Percentiles rank a stretch among this genome's conserved stretches.
Conservation (phyloP, 2,888 invertebrate species). For the Scaeva pyrastri region DNA sequence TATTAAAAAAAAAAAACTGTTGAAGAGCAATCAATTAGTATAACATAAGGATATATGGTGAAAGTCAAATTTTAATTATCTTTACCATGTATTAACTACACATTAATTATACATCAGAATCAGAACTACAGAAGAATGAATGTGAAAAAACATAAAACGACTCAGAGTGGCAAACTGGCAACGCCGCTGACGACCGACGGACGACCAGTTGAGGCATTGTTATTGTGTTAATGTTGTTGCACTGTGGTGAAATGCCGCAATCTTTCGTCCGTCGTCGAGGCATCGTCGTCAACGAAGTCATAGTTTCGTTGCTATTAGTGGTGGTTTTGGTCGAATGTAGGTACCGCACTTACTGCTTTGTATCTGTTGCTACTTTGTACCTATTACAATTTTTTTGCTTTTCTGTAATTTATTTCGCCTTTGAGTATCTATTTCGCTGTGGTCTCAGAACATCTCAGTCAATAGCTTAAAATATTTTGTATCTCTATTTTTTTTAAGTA, state of each 20-base stretch:
- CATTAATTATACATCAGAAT: too few species aligned
- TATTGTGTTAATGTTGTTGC: constrained; percentile 17
- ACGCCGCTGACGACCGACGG: neutral
- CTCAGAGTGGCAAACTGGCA: neutral
- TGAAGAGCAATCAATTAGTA: too few species aligned
- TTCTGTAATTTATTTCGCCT: constrained; percentile 63
- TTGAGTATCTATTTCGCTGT: constrained; percentile 62
- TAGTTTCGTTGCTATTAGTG: constrained; percentile 23
- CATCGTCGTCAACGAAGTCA: constrained; percentile 30
- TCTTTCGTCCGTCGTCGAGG: constrained; percentile 12
- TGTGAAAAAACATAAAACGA: neutral
- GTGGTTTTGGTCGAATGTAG: constrained; percentile 36
- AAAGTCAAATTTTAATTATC: too few species aligned
- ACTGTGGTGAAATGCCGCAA: constrained; percentile 37
- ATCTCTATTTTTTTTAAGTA: constrained; percentile 11
- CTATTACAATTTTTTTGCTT: constrained; percentile 43
- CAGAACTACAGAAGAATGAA: too few species aligned
- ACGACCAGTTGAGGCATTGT: neutral
- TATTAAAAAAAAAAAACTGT: too few species aligned
- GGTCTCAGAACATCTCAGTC: constrained; percentile 50
- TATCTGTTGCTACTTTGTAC: constrained; percentile 69
- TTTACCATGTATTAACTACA: too few species aligned
- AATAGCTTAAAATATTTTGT: constrained; percentile 20
- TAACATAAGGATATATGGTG: too few species aligned
- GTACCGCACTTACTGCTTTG: constrained; percentile 26